Evolutionary conservation across 2,113 vertebrate genomes (phyloP), one percentile per base, ranked within the genome.

Genomic region (Microtus richardsoni): DNA sequence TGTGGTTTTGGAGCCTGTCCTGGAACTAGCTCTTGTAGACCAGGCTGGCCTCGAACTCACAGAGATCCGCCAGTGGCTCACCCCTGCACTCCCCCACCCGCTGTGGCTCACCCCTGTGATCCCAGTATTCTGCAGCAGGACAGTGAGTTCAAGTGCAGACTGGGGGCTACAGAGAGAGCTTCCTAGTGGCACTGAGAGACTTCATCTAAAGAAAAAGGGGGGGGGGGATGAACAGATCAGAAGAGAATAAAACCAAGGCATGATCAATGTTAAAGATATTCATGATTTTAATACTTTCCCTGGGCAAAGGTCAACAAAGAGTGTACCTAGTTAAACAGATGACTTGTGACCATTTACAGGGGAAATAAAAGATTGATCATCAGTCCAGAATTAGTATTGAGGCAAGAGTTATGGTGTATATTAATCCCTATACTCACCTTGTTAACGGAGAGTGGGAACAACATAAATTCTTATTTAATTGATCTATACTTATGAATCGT

Each of bases 271-370:
- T 90, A 85, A 93, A 79, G 62, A 88, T 52, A 49, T 93, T 79
- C 49, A 58, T 58, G 68, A 93, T 93, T 91, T 91, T 88, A 93
- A 95, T 95, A 89, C n/a, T 19, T 70, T 75, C 44, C n/a, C 58
- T 85, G 36, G 70, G 49, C 84, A 96, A 88, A 95, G 54, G 82
- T 96, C 88, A 93, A 60, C 4, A 54, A 28, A 21, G 84, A 87
- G 64, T 70, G 11, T 30, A 93, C 68, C 83, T 95, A 52, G 73
- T 93, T 95, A 96, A 95, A 70, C 19, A 95, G 58, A 93, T 93
- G 54, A 93, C 62, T 90, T 90, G n/a, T 88, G 88, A 91, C 16
- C 44, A 84, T 77, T 82, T 87, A 85, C 30, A 17, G 13, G 33
- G 36, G 41, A 73, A 86, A 49, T 49, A 73, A 86, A 86, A 70